Percentiles rank a stretch among this genome's conserved stretches.
These are phyloP conservation scores for Drosophila nr. perissopoda DNA, from an alignment of 2,888 invertebrate genomes.

Conservation along the genomic window DNA sequence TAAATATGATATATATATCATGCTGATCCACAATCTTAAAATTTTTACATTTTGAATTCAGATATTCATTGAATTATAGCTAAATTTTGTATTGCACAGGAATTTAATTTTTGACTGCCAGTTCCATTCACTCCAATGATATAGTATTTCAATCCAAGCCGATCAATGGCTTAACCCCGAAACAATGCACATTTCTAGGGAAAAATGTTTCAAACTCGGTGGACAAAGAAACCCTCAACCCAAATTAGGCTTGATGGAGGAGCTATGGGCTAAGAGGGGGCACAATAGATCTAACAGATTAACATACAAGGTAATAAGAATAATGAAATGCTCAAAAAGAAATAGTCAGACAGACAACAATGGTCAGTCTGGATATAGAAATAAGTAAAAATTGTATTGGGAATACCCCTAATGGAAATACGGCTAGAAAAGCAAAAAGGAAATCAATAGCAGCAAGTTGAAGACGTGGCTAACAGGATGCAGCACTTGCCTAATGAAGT, in stretches of 20 bases:
- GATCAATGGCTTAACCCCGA: neutral
- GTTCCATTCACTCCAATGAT: neutral
- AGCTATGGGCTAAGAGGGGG: neutral
- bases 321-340: neutral
- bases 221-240: no score
- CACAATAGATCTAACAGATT: neutral
- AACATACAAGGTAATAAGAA: neutral
- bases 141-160: neutral
- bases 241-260: neutral
- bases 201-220: no score
- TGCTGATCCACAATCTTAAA: neutral
- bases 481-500: slow-evolving; percentile 63
- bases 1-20: neutral
- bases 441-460: slow-evolving; percentile 60
- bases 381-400: neutral
- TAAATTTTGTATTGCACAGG: neutral
- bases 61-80: neutral
- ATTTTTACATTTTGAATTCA: neutral
- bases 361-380: neutral
- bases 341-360: neutral
- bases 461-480: slow-evolving; percentile 36
- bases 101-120: neutral
- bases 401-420: slow-evolving; percentile 47
- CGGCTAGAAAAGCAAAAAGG: slow-evolving; percentile 25
- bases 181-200: neutral